A percentile compares a stretch with the other conserved stretches of the same genome.
Conservation (phyloP, 2,888 invertebrate genomes). For the Ditylenchus weischeri region DNA sequence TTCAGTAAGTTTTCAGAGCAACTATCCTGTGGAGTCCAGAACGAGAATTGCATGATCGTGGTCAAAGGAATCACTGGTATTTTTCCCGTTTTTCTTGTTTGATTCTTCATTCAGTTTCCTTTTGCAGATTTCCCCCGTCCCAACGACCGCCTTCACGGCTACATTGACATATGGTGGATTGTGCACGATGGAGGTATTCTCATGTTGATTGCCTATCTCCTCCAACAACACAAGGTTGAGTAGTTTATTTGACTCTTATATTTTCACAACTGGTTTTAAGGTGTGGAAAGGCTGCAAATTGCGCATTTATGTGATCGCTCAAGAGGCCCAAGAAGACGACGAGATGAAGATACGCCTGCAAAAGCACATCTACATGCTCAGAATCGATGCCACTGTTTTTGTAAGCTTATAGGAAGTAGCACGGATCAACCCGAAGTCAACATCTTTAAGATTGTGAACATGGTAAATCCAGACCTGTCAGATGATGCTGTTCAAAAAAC, state of each 20-base stretch:
- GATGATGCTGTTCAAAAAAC: constrained; percentile 84
- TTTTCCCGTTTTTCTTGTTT: too few relatives aligned
- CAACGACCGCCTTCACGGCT: constrained; percentile 76
- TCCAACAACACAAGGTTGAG: constrained; percentile 76
- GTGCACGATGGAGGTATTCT: constrained; percentile 89
- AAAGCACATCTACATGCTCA: constrained; percentile 91
- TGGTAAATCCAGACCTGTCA: constrained; percentile 39
- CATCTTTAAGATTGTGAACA: constrained; percentile 39
- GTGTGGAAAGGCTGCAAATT: constrained; percentile 94
- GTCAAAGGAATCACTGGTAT: constrained; percentile 25
- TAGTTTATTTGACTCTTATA: background rate
- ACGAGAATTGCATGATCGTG: constrained; percentile 89
- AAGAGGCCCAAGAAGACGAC: constrained; percentile 76
- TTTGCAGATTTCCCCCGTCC: constrained; percentile 75
- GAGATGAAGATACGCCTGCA: constrained; percentile 94
- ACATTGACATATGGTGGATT: constrained; percentile 99
- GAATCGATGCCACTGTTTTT: constrained; percentile 79
- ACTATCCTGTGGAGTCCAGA: constrained; percentile 73
- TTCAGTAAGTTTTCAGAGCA: constrained; percentile 39
- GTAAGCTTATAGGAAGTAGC: constrained; percentile 30
- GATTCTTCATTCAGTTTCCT: constrained; percentile 71
- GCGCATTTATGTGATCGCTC: constrained; percentile 97
- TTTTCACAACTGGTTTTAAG: constrained; percentile 19
- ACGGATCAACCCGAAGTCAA: background rate
- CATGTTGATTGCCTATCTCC: constrained; percentile 74